Base-by-base conservation (phyloP, 2,113 vertebrate genomes). In the Cyprichromis sp. region DNA sequence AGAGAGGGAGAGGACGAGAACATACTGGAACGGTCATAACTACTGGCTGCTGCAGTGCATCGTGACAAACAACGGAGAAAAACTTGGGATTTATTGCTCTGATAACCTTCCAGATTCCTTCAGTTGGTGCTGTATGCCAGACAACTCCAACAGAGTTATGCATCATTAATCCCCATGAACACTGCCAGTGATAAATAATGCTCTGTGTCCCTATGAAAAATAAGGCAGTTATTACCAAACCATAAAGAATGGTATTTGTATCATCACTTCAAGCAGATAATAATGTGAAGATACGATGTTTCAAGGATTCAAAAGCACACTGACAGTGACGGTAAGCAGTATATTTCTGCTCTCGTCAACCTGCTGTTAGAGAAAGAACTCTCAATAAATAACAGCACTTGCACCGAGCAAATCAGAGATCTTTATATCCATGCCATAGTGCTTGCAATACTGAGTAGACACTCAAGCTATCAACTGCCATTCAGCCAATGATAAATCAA, bases 81-180 rank as follows among this genome's bases (percentile, higher is more conserved):
- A 95, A 91, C 83, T 86, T 88, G 82, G 93, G 92, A 96, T 96
- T 96, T 95, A 96, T 95, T 87, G 91, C 91, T 91, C 94, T 90
- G 95, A 96, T 96, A 96, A 96, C 95, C 95, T 95, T 95, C 94
- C 94, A 93, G 93, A 94, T 95, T 93, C 93, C 93, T 95, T 93
- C 87, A 81, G 90, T 91, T 91, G 93, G 88, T 92, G 94, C 90
- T 85, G 90, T 76, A 92, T 31, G 90, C 93, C 90, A 95, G 91
- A 93, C 92, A 91, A 92, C 94, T 88, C 88, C 73, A 91, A 91
- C 87, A 92, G 89, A 94, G 93, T 94, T 94, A 95, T 93, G 95
- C 94, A 93, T 95, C 95, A 95, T 96, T 96, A 95, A 96, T 95
- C 94, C 90, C 87, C 86, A 87, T 85, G 94, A 95, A 94, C 83